Percentiles rank a stretch among this genome's conserved stretches.
Evolutionary conservation across 2,113 vertebrate genomes (phyloP).

Genomic region (Cyanoramphus novaezelandiae): DNA sequence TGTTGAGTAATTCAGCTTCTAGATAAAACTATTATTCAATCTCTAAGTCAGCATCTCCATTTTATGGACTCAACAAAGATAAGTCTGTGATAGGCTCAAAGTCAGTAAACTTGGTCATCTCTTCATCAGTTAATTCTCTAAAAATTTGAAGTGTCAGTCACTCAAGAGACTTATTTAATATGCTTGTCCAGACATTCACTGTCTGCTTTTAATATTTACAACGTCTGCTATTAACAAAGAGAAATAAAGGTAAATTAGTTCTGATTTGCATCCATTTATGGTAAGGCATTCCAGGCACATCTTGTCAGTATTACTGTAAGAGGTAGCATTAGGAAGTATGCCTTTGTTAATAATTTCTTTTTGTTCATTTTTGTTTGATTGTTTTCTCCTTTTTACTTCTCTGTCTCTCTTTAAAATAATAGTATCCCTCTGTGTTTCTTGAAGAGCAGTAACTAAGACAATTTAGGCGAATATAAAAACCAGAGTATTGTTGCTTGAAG

Average conservation of each 20-base stretch:
- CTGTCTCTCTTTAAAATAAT: neutral
- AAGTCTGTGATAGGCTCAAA: neutral
- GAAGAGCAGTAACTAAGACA: neutral
- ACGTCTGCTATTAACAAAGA: conserved; percentile 40
- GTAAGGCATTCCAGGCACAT: neutral
- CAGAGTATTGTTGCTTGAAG: neutral
- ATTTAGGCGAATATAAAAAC: neutral
- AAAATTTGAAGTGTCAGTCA: conserved; percentile 37
- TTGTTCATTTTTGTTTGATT: neutral
- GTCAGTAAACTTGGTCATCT: conserved; percentile 40
- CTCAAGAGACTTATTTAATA: conserved; percentile 11
- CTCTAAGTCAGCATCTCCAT: conserved; percentile 6
- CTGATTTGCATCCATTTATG: conserved; percentile 36
- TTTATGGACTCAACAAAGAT: conserved; percentile 2
- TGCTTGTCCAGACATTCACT: neutral
- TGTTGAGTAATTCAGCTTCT: neutral
- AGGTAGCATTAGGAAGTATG: neutral
- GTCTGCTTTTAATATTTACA: conserved; percentile 44
- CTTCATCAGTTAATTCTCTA: neutral
- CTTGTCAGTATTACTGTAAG: neutral
- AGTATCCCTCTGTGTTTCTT: neutral
- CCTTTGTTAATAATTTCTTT: neutral
- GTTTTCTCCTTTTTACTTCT: neutral
- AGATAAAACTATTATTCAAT: neutral
- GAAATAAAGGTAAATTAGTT: conserved; percentile 33